Evolutionary conservation across 2,888 invertebrate species (phyloP), one percentile per base, ranked within the genome.

Genomic region (Noctua janthe): DNA sequence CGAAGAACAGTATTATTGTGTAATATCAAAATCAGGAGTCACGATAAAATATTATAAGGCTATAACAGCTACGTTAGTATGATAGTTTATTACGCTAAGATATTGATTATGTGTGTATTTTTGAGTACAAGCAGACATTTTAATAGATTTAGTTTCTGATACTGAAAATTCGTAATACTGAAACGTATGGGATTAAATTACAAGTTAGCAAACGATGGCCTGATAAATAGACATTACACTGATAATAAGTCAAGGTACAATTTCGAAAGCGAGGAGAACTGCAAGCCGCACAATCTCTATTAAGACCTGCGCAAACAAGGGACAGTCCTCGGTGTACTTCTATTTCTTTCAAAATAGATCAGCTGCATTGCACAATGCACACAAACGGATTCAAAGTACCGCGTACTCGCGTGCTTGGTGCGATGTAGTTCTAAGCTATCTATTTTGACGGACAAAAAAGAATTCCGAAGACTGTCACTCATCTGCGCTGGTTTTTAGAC

Each of bases 31-130:
- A n/a, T 23, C 1, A 20, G 59, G 51, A 80, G 7, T 71, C 17
- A 51, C 29, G 8, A 72, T 82, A 20, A 81, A 82, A 43, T 39
- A 49, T 23, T 2, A 17, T 47, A 62, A 29, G 35, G 43, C 66
- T 59, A 13, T 54, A 59, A n/a, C n/a, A n/a, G n/a, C 66, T 54
- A 67, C 3, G 47, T 29, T 17, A 51, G 8, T 59, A 71, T 47
- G 17, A 47, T 47, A 81, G 35, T 64, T 49, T 56, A 39, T 49
- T 69, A 80, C 20, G 17, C 56, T 15, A 81, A 47, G 47, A 69
- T 39, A 73, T 86, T 67, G 86, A 82, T 82, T 62, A 86, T 15
- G 35, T 56, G 15, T 69, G 62, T 66, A 81, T 86, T 85, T 64
- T 80, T 29, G 2, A 64, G 23, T 54, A 72, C 3, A 67, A 43